Conservation (phyloP, 23 tunicate genomes). For the Diplosoma virens region DNA sequence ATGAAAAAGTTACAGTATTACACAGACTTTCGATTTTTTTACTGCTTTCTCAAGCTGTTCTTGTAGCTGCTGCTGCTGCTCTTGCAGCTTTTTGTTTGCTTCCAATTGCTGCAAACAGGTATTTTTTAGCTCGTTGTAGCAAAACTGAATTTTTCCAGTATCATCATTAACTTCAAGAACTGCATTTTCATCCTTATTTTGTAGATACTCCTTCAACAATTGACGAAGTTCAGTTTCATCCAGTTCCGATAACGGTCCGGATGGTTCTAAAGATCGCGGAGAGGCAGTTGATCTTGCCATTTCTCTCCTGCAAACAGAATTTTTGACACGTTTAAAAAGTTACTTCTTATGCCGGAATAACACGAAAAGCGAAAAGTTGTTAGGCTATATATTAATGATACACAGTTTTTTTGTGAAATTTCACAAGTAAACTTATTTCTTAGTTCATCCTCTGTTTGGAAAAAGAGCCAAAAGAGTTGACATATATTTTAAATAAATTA, state of each 20-base stretch:
- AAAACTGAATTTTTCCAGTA: constrained; percentile 2
- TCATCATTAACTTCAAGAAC: constrained; percentile 12
- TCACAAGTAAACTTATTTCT: too few relatives aligned
- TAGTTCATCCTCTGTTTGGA: too few relatives aligned
- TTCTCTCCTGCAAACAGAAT: background rate
- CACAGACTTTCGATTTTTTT: constrained; percentile 21
- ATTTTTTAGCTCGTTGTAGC: background rate
- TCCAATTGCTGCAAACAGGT: background rate
- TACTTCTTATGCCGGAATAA: too few relatives aligned
- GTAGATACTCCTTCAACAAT: background rate
- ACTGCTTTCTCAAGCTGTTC: background rate
- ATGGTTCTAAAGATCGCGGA: background rate
- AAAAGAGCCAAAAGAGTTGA: too few relatives aligned
- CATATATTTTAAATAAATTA: too few relatives aligned
- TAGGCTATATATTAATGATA: too few relatives aligned
- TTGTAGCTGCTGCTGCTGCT: background rate
- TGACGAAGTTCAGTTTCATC: background rate
- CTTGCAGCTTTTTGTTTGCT: background rate
- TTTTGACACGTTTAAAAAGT: too few relatives aligned
- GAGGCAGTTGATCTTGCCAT: background rate
- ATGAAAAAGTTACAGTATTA: constrained; percentile 9
- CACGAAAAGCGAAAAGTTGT: too few relatives aligned
- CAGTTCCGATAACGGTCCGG: background rate
- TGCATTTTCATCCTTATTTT: constrained; percentile 7
- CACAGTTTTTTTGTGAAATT: too few relatives aligned